Conservation (phyloP, 2,113 vertebrate genomes). For the Corythoichthys intestinalis region DNA sequence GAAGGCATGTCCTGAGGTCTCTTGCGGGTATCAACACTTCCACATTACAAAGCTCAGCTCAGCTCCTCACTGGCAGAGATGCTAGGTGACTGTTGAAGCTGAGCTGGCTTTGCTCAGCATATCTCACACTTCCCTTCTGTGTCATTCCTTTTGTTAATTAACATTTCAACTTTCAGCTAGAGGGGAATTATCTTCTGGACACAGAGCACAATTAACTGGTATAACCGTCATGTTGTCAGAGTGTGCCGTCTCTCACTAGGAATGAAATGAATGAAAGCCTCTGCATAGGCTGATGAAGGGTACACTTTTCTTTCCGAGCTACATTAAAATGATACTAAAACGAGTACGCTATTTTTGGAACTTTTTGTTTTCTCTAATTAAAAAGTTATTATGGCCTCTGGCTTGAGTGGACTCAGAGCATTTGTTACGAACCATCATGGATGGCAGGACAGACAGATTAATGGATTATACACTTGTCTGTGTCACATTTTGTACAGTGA, state of each 20-base stretch:
- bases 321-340: not conserved
- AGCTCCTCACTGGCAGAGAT: not conserved
- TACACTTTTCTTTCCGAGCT: not conserved
- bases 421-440: not conserved
- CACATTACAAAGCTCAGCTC: constrained; percentile 1
- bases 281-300: not conserved
- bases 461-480: not conserved
- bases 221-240: constrained; percentile 40
- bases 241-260: constrained; percentile 2
- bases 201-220: constrained; percentile 52
- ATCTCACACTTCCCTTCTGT: constrained; percentile 34
- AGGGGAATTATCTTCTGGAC: constrained; percentile 52
- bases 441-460: not conserved
- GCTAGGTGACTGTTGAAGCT: constrained; percentile 15
- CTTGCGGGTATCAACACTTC: constrained; percentile 10
- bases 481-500: not conserved
- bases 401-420: not conserved
- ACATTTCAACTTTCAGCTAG: constrained; percentile 48
- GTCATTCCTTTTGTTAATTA: constrained; percentile 57
- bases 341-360: constrained; percentile 3
- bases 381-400: not conserved
- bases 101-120: constrained; percentile 35
- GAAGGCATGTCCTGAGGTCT: not conserved
- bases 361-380: constrained; percentile 1
- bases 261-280: constrained; percentile 11